phyloP scores from a whole-genome alignment of 2,888 invertebrate species.

The Coleophora flavipennella region DNA sequence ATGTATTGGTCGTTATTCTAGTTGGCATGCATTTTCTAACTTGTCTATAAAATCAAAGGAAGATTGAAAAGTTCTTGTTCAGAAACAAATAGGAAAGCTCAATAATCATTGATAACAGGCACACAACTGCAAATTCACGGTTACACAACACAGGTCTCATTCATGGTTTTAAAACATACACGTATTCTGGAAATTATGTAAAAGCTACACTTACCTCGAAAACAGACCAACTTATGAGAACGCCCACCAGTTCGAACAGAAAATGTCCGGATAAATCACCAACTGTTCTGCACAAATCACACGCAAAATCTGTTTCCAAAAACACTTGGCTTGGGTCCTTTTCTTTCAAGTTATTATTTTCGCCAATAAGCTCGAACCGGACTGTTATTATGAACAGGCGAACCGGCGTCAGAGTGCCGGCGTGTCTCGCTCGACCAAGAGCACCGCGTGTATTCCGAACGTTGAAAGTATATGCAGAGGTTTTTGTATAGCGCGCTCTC shows the following conservation, averaged over 20 bases:
- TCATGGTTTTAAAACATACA: background rate
- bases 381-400: conserved; percentile 43
- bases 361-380: conserved; percentile 46
- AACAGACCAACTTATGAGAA: background rate
- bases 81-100: too few relatives aligned
- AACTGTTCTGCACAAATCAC: conserved; percentile 23
- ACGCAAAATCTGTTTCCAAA: conserved; percentile 29
- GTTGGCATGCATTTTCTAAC: too few relatives aligned
- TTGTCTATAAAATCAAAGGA: too few relatives aligned
- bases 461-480: conserved; percentile 69
- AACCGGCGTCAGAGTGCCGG: conserved; percentile 25
- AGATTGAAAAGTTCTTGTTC: too few relatives aligned
- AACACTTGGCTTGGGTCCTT: conserved; percentile 31
- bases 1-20: too few relatives aligned
- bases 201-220: conserved; percentile 6
- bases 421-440: conserved; percentile 52
- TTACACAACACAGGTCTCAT: background rate
- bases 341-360: conserved; percentile 43
- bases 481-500: conserved; percentile 68
- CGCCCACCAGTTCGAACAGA: too few relatives aligned
- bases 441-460: conserved; percentile 68
- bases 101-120: too few relatives aligned
- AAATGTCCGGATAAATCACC: background rate
- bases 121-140: background rate
- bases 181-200: too few relatives aligned